Conservation (phyloP, 2,888 invertebrate species). For the Beris chalybata region DNA sequence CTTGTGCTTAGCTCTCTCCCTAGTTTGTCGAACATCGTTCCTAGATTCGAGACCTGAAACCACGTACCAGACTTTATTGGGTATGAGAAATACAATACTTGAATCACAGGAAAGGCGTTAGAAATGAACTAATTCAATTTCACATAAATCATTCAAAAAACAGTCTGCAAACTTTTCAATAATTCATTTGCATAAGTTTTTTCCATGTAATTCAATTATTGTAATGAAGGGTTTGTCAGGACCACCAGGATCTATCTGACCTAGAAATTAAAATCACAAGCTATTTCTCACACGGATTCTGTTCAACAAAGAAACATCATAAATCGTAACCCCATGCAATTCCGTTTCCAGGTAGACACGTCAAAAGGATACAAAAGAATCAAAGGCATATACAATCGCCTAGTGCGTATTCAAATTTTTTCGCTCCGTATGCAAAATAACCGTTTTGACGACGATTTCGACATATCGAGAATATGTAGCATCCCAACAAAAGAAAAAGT, state of each 20-base stretch:
- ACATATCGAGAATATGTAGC: conserved; percentile 9
- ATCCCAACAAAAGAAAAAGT: conserved; percentile 15
- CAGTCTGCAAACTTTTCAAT: not conserved
- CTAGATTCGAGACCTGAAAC: no score
- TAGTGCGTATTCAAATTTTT: conserved; percentile 34
- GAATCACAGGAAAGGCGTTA: not conserved
- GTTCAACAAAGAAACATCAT: conserved; percentile 35
- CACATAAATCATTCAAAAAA: conserved; percentile 14
- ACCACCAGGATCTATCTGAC: conserved; percentile 28
- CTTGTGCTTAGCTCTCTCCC: no score
- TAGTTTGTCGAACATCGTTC: no score
- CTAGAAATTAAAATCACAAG: conserved; percentile 17
- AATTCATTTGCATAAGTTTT: conserved; percentile 26
- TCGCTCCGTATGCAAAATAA: conserved; percentile 28
- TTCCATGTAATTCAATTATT: conserved; percentile 19
- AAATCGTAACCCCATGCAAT: conserved; percentile 27
- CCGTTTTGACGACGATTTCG: not conserved
- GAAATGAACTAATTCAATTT: conserved; percentile 26
- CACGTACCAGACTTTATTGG: no score
- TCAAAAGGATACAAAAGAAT: conserved; percentile 29
- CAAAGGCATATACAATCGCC: conserved; percentile 35
- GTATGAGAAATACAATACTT: no score
- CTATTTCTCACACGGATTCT: conserved; percentile 36
- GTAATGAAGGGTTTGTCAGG: conserved; percentile 8
- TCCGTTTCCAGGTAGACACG: conserved; percentile 15